Evolutionary conservation across 2,888 invertebrate species (phyloP).

Genomic region (Cistogaster globosa): DNA sequence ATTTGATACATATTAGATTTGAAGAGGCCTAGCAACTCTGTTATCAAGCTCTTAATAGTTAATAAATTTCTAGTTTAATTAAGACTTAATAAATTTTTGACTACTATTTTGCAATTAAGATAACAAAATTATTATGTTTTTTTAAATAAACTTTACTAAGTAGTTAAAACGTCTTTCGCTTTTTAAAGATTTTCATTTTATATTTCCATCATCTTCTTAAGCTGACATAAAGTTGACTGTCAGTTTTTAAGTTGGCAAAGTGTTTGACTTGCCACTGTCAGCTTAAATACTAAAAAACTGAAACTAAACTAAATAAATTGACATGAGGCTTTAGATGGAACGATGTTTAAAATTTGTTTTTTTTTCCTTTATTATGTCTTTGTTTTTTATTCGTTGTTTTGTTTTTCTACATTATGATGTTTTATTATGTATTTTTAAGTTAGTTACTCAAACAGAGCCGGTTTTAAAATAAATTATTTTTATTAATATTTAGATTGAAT

Average conservation of each 20-base stretch:
- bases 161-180: conserved; percentile 10
- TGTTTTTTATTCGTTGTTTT: not conserved
- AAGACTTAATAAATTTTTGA: conserved; percentile 30
- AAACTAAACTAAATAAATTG: conserved; percentile 68
- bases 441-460: no score
- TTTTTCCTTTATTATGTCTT: not conserved
- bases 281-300: conserved; percentile 66
- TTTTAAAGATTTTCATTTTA: conserved; percentile 54
- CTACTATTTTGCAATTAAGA: not conserved
- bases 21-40: conserved; percentile 14
- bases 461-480: no score
- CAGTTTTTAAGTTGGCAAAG: conserved; percentile 70
- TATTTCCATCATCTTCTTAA: conserved; percentile 61
- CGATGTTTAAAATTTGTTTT: conserved; percentile 18
- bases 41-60: not conserved
- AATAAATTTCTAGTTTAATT: conserved; percentile 47
- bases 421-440: not conserved
- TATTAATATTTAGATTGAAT: no score
- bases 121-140: not conserved
- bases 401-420: not conserved
- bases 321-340: conserved; percentile 57
- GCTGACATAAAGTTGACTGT: conserved; percentile 70
- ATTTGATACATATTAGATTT: not conserved
- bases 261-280: conserved; percentile 72
- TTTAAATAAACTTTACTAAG: not conserved